Base-by-base conservation (phyloP, 2,797 vertebrate genomes). In the Leptatherina wallacei region DNA sequence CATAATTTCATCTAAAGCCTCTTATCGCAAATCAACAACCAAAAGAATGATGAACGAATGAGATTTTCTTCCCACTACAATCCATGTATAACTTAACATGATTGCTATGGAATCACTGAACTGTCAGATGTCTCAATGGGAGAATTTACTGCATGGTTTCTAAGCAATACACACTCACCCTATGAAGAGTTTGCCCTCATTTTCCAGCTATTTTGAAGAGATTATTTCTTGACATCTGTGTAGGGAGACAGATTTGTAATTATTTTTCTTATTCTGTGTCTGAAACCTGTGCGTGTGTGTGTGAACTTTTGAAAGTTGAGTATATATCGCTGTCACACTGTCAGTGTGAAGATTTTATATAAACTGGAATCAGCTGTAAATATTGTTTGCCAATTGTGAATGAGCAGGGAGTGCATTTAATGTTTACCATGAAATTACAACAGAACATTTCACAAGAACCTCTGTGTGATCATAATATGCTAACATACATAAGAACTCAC, bases 321-420 rank as follows among this genome's bases (percentile, higher is more conserved):
- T 52, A 69, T 51, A 51, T 77, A 47, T 63, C 44, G n/a, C 72
- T 18, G 36, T 83, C 49, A 65, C 22, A 58, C 75, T 84, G 69
- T 85, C 66, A 57, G 70, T 85, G 81, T 83, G 69, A 77, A 80
- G 42, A 69, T 93, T 95, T 93, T 94, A 88, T 91, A 93, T 73
- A 0, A 88, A 89, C 88, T 88, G 79, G 71, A 89, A 83, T 89
- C 79, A 54, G 75, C 75, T 94, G 92, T 95, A 93, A 81, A 93
- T 92, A 86, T 66, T 89, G 71, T 91, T 89, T 93, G 89, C 80
- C 78, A 82, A 75, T 77, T 87, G 71, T 84, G 59, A 78, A 70
- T 49, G 3, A n/a, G 71, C 65, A 60, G 18, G 29, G 52, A 54
- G 78, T 91, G 85, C 84, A 88, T 75, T 88, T 92, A 59, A 77